Percentiles rank a stretch among this genome's conserved stretches.
These are phyloP conservation scores for Myotis pilosus DNA, from an alignment of 2,797 vertebrate species.

Conservation along the genomic window DNA sequence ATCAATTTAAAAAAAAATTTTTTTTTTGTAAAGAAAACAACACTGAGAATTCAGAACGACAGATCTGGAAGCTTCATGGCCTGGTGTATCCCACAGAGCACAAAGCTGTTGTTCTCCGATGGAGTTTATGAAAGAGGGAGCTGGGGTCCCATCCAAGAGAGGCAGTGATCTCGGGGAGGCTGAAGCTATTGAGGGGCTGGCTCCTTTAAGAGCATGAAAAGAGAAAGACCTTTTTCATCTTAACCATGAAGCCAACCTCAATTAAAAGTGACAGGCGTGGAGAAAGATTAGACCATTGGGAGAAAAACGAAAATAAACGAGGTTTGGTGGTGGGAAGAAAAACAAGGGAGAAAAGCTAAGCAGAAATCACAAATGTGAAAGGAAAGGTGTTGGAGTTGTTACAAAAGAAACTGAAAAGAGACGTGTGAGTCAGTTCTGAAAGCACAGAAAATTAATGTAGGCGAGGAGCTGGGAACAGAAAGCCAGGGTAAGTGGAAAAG, in stretches of 20 bases:
- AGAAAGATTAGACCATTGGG: constrained; percentile 49
- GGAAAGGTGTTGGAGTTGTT: constrained; percentile 36
- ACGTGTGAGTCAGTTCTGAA: background rate
- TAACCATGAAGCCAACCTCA: constrained; percentile 20
- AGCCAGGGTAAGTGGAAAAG: background rate
- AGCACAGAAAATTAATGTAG: background rate
- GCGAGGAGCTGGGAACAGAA: background rate
- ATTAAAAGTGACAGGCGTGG: constrained; percentile 40
- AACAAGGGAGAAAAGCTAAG: background rate
- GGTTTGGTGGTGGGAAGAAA: background rate
- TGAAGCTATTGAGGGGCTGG: background rate
- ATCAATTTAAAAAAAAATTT: background rate
- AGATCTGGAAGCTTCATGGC: background rate
- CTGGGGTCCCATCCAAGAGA: background rate
- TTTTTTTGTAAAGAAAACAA: background rate
- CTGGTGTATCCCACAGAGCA: background rate
- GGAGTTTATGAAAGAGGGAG: background rate
- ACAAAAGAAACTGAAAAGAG: constrained; percentile 36
- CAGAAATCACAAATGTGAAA: constrained; percentile 24
- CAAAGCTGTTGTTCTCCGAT: background rate
- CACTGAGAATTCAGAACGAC: background rate
- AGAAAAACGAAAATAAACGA: constrained; percentile 53
- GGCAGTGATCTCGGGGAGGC: background rate
- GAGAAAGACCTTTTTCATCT: constrained; percentile 27
- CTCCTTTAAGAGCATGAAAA: constrained; percentile 22